These are phyloP conservation scores for Anagrus nilaparvatae DNA, from an alignment of 1,140 invertebrate genomes.

Conservation along the genomic window DNA sequence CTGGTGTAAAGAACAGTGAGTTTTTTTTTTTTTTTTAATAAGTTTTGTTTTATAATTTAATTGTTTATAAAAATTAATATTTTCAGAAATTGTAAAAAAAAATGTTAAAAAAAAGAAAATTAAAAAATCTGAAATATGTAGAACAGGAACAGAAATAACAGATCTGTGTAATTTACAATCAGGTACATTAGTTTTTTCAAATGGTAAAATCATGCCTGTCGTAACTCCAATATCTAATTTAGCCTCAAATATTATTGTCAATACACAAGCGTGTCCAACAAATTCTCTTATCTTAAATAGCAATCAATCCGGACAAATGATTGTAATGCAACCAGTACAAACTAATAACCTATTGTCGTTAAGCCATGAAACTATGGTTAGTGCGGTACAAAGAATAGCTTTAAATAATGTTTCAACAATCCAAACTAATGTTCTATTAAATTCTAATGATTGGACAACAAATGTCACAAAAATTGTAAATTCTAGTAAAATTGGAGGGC, in stretches of 20 bases:
- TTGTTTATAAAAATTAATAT: neutral
- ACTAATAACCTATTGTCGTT: conserved; percentile 33
- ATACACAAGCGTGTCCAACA: conserved; percentile 26
- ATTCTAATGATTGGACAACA: conserved; percentile 35
- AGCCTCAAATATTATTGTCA: conserved; percentile 37
- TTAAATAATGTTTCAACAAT: conserved; percentile 31
- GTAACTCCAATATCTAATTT: conserved; percentile 31
- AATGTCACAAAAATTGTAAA: conserved; percentile 38
- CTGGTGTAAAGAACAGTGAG: conserved; percentile 62
- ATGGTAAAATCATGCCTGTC: conserved; percentile 37
- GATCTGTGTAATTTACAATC: conserved; percentile 30
- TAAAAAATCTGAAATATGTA: conserved; percentile 21
- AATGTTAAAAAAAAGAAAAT: conserved; percentile 23
- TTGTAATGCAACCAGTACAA: conserved; percentile 36
- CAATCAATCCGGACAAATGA: conserved; percentile 37
- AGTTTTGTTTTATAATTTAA: neutral
- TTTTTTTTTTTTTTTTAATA: conserved; percentile 52
- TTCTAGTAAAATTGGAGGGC: conserved; percentile 35
- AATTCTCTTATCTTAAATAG: conserved; percentile 37
- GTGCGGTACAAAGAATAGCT: conserved; percentile 32
- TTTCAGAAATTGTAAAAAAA: conserved; percentile 18
- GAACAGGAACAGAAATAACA: conserved; percentile 20
- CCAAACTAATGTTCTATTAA: conserved; percentile 30
- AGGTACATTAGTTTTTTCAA: conserved; percentile 34
- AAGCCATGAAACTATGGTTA: conserved; percentile 32